phyloP scores from a whole-genome alignment of 2,797 vertebrate species.

The Kryptopterus vitreolus region DNA sequence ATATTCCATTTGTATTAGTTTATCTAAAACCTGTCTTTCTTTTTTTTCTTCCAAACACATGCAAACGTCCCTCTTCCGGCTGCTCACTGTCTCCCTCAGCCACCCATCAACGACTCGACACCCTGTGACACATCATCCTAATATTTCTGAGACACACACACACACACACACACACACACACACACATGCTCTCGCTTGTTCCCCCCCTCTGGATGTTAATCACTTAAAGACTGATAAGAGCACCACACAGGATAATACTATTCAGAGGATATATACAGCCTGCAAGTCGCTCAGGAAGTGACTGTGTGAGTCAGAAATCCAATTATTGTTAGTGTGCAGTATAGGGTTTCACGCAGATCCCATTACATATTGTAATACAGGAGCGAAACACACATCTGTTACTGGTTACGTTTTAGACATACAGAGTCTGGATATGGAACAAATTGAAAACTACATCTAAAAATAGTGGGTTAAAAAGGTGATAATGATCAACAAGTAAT shows the following conservation, averaged over 20 bases:
- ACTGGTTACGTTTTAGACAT: not conserved
- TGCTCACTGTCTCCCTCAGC: constrained; percentile 26
- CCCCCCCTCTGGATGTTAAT: not conserved
- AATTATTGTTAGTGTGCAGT: constrained; percentile 9
- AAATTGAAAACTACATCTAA: not conserved
- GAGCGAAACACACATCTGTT: not conserved
- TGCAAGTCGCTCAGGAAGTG: constrained; percentile 41
- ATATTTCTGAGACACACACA: constrained; percentile 47
- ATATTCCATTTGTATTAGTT: not conserved
- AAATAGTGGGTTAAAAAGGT: not conserved
- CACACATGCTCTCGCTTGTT: constrained; percentile 8
- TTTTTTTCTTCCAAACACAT: constrained; percentile 2
- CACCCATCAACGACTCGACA: constrained; percentile 21
- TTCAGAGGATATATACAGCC: constrained; percentile 14
- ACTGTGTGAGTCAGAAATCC: constrained; percentile 29
- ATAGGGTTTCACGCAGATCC: not conserved
- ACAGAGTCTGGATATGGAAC: not conserved
- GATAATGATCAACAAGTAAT: no score
- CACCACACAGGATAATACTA: not conserved
- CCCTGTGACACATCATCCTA: constrained; percentile 54
- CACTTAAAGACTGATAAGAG: constrained; percentile 41
- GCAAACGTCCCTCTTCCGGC: constrained; percentile 12
- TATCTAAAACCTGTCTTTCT: not conserved
- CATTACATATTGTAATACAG: not conserved
- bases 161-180: constrained; percentile 16